These are phyloP conservation scores for Dolichomitus sp. DNA, from an alignment of 2,888 invertebrate genomes.

Conservation along the genomic window DNA sequence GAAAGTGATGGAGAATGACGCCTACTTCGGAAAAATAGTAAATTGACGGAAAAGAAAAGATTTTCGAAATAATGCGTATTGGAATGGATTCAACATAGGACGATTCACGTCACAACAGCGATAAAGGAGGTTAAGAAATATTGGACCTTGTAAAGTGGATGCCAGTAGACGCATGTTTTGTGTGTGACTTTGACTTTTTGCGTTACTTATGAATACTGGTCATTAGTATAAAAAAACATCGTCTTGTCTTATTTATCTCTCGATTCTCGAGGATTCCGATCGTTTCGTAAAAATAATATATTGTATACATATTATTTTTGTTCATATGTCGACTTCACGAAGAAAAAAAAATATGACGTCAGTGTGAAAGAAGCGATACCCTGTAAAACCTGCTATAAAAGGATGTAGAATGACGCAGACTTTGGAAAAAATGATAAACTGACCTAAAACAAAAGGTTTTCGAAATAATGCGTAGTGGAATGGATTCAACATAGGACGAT, in stretches of 20 bases:
- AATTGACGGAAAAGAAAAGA: background rate
- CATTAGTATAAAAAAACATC: too few relatives aligned
- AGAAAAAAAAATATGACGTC: conserved; percentile 6
- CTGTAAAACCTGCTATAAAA: background rate
- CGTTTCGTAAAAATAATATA: conserved; percentile 11
- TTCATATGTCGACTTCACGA: conserved; percentile 14
- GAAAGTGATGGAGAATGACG: background rate
- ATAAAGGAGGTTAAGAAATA: too few relatives aligned
- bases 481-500: background rate
- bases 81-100: background rate
- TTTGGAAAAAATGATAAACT: background rate
- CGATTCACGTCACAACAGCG: too few relatives aligned
- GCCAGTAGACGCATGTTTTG: too few relatives aligned
- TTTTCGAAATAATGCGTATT: background rate
- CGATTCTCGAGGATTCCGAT: conserved; percentile 5
- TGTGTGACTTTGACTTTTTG: too few relatives aligned
- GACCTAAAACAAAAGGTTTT: background rate
- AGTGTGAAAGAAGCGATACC: background rate
- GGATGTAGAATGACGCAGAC: background rate
- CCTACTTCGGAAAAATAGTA: background rate
- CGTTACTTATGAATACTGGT: too few relatives aligned
- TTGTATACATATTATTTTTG: conserved; percentile 23
- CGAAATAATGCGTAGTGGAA: background rate
- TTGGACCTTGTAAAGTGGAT: too few relatives aligned
- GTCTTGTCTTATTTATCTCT: conserved; percentile 58